phyloP scores from a whole-genome alignment of 2,797 vertebrate genomes.

The Dicrostonyx torquatus region DNA sequence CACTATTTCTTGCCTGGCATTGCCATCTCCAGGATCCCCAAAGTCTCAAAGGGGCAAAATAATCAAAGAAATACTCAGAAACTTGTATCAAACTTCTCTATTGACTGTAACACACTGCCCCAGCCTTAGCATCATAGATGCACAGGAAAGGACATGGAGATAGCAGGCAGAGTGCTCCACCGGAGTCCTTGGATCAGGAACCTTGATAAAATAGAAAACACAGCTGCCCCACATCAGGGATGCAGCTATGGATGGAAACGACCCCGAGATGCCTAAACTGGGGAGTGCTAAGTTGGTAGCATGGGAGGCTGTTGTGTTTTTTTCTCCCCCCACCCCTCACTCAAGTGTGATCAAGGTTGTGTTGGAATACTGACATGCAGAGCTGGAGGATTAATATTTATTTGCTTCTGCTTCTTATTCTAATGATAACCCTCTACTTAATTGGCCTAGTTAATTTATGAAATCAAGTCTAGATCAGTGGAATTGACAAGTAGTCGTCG shows the following conservation, averaged over 20 bases:
- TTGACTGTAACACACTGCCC: background rate
- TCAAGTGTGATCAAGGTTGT: slow-evolving; percentile 65
- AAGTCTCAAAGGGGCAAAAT: background rate
- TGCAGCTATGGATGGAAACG: slow-evolving; percentile 60
- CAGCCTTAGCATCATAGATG: background rate
- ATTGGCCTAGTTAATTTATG: slow-evolving; percentile 86
- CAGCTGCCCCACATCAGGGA: slow-evolving; percentile 21
- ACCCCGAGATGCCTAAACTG: slow-evolving; percentile 34
- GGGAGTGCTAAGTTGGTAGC: slow-evolving; percentile 29
- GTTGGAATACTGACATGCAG: slow-evolving; percentile 70
- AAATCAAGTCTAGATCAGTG: slow-evolving; percentile 87
- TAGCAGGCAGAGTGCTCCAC: background rate
- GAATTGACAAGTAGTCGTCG: slow-evolving; percentile 87
- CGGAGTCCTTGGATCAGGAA: slow-evolving; percentile 2
- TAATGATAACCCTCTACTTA: slow-evolving; percentile 85
- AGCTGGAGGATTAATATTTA: slow-evolving; percentile 84
- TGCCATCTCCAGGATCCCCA: background rate
- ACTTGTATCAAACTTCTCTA: background rate
- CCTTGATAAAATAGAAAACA: slow-evolving; percentile 26
- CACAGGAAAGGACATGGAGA: background rate
- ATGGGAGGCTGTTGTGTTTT: slow-evolving; percentile 13
- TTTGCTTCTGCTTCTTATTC: slow-evolving; percentile 85
- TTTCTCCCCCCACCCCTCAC: background rate
- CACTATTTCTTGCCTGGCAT: background rate
- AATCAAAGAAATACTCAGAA: background rate